Evolutionary conservation across 2,797 vertebrate genomes (phyloP).

Genomic region (Tauraco hartlaubi): DNA sequence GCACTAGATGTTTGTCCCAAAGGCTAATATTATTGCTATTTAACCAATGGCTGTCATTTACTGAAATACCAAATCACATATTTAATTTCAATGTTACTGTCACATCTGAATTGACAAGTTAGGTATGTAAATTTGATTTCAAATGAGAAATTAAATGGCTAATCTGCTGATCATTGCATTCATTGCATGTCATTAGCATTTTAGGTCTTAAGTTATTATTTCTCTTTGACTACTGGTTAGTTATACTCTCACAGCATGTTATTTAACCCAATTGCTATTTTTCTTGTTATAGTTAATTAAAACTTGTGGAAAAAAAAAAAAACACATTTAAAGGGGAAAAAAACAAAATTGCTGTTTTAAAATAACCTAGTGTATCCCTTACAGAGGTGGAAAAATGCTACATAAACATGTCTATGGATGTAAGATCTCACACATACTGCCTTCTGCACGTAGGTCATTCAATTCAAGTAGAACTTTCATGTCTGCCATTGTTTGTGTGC

Average conservation of each 20-base stretch:
- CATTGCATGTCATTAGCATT: constrained; percentile 28
- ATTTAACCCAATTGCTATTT: constrained; percentile 17
- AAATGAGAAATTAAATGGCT: constrained; percentile 56
- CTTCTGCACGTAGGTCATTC: neutral
- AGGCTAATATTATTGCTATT: constrained; percentile 55
- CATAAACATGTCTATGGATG: neutral
- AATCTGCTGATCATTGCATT: constrained; percentile 48
- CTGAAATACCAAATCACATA: constrained; percentile 48
- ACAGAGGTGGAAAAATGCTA: neutral
- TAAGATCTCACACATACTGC: neutral
- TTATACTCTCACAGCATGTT: constrained; percentile 13
- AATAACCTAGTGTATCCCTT: neutral
- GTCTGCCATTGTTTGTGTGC: neutral
- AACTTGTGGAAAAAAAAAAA: neutral
- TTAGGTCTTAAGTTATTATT: constrained; percentile 32
- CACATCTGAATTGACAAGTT: constrained; percentile 48
- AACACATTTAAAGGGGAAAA: neutral
- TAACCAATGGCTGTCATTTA: constrained; percentile 60
- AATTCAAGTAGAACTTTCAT: fast-evolving
- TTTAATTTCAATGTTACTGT: constrained; percentile 60
- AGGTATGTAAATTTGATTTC: constrained; percentile 58
- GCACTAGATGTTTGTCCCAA: constrained; percentile 23
- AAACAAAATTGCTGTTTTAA: neutral
- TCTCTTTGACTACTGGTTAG: constrained; percentile 20
- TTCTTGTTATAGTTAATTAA: constrained; percentile 58